Percentiles rank a stretch among this genome's conserved stretches.
Evolutionary conservation across 2,888 invertebrate genomes (phyloP).

Genomic region (Polietes domitor): DNA sequence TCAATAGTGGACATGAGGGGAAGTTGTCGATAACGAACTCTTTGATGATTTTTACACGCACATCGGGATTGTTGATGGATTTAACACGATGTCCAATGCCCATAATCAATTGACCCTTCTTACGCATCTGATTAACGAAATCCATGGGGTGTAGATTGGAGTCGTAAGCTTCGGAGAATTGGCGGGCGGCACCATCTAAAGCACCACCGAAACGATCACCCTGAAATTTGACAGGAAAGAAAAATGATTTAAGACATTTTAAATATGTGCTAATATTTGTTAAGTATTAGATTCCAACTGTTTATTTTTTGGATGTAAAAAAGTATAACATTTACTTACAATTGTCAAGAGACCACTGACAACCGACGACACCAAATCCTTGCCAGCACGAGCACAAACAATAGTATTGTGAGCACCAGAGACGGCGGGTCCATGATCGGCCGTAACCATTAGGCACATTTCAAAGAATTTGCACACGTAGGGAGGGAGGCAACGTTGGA

Average conservation of each 20-base stretch:
- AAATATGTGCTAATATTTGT: not conserved
- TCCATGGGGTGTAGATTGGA: conserved; percentile 97
- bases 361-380: conserved; percentile 97
- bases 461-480: conserved; percentile 99
- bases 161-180: conserved; percentile 98
- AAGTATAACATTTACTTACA: conserved; percentile 83
- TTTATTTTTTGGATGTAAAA: not conserved
- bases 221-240: conserved; percentile 80
- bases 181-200: conserved; percentile 97
- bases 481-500: conserved; percentile 96
- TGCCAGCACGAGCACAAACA: conserved; percentile 97
- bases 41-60: conserved; percentile 97
- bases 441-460: conserved; percentile 99
- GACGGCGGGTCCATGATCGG: conserved; percentile 99
- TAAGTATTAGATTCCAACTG: not conserved
- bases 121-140: conserved; percentile 98
- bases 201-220: conserved; percentile 99
- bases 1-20: conserved; percentile 95
- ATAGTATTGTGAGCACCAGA: conserved; percentile 99
- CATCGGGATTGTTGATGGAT: conserved; percentile 99
- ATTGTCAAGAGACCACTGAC: conserved; percentile 98
- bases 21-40: conserved; percentile 96
- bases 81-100: conserved; percentile 98
- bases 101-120: conserved; percentile 98
- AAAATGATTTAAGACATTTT: conserved; percentile 2